A percentile compares a stretch with the other conserved stretches of the same genome.
Conservation (phyloP, 2,888 invertebrate species). For the Noctua pronuba region DNA sequence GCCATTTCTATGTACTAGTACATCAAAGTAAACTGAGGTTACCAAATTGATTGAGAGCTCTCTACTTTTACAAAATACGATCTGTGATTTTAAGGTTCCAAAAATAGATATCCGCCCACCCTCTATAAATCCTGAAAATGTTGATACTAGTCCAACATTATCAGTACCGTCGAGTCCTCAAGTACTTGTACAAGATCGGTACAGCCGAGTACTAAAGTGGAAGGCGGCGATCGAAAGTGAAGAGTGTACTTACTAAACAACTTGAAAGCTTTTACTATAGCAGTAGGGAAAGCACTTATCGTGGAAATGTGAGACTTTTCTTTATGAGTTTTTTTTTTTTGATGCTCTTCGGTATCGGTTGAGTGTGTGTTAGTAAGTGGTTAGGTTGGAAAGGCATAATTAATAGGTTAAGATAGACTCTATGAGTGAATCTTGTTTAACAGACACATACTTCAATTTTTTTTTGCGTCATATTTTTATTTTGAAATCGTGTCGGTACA, state of each 20-base stretch:
- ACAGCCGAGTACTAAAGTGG: conserved; percentile 51
- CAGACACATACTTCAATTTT: too few relatives aligned
- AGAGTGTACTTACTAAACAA: conserved; percentile 67
- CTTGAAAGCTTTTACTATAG: conserved; percentile 67
- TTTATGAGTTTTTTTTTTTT: conserved; percentile 17
- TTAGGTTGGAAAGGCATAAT: neutral
- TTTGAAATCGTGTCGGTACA: neutral
- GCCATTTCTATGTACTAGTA: neutral
- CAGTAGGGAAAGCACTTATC: conserved; percentile 44
- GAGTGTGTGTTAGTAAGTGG: neutral
- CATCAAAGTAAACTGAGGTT: neutral
- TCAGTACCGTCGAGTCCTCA: conserved; percentile 31
- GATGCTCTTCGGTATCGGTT: neutral
- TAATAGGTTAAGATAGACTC: neutral
- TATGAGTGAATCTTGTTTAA: neutral
- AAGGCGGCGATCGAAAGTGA: conserved; percentile 72
- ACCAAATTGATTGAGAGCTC: neutral
- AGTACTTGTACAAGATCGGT: conserved; percentile 49
- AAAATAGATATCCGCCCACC: neutral
- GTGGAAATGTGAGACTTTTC: conserved; percentile 49
- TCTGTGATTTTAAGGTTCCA: conserved; percentile 2
- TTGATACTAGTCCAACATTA: conserved; percentile 27
- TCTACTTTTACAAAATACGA: neutral
- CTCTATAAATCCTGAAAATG: conserved; percentile 17
- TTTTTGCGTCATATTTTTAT: neutral